Evolutionary conservation across 2,797 vertebrate species (phyloP).

Genomic region (Vultur gryphus): DNA sequence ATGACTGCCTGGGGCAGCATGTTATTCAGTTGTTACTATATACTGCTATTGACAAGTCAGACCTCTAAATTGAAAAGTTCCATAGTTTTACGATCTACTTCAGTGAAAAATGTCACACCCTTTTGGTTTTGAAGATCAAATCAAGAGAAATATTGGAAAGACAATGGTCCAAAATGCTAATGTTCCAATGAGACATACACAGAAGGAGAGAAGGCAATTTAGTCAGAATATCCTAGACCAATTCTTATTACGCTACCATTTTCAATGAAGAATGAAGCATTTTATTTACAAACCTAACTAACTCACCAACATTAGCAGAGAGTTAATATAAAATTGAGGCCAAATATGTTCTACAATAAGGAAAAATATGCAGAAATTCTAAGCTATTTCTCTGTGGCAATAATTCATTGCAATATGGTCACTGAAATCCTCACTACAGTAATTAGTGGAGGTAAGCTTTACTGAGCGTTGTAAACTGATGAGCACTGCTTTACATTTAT

Average conservation of each 20-base stretch:
- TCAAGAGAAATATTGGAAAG: background rate
- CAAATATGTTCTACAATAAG: background rate
- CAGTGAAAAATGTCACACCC: background rate
- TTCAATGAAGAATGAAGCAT: background rate
- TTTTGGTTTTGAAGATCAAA: background rate
- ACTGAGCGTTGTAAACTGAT: background rate
- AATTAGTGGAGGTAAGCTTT: background rate
- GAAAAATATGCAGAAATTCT: background rate
- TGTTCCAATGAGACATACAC: background rate
- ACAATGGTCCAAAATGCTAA: background rate
- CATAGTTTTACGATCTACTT: background rate
- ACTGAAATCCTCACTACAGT: background rate
- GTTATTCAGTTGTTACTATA: background rate
- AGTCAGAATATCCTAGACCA: background rate
- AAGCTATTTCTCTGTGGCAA: background rate
- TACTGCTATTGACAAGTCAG: background rate
- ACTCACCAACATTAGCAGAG: background rate
- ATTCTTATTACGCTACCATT: background rate
- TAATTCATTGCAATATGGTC: background rate
- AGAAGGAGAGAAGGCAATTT: background rate
- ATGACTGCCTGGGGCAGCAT: background rate
- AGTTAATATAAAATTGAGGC: background rate
- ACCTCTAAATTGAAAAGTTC: background rate
- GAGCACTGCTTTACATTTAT: background rate
- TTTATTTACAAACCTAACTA: background rate